These are phyloP conservation scores for Dipodomys spectabilis DNA, from an alignment of 2,113 vertebrate genomes.

Conservation along the genomic window DNA sequence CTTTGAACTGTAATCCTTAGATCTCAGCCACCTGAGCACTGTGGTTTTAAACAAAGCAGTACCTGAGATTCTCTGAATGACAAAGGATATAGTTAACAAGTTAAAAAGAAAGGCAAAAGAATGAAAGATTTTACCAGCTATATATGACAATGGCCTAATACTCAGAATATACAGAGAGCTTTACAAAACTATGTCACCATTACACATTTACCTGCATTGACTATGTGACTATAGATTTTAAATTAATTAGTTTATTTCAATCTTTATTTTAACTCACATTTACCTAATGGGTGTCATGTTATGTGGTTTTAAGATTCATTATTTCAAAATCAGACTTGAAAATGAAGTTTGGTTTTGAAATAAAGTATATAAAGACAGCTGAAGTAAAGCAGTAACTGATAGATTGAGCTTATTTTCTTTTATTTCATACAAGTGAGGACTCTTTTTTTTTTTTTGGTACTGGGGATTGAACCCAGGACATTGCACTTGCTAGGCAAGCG, in stretches of 20 bases:
- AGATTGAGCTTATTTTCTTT: background rate
- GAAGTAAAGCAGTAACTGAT: background rate
- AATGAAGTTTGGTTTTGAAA: background rate
- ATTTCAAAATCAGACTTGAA: constrained; percentile 5
- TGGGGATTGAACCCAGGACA: too few relatives aligned
- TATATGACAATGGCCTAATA: too few relatives aligned
- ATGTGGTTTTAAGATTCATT: background rate
- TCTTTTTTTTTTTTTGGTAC: too few relatives aligned
- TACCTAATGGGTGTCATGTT: background rate
- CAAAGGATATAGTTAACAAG: too few relatives aligned
- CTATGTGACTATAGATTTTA: background rate
- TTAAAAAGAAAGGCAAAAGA: too few relatives aligned
- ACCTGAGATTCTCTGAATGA: too few relatives aligned
- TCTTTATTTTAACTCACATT: background rate
- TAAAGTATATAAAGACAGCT: background rate
- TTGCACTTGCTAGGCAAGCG: too few relatives aligned
- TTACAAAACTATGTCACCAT: background rate
- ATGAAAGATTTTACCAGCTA: too few relatives aligned
- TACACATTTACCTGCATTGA: background rate
- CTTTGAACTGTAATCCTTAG: too few relatives aligned
- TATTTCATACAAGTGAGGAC: background rate
- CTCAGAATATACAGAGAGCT: too few relatives aligned
- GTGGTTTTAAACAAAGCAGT: constrained; percentile 2
- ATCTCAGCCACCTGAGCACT: too few relatives aligned
- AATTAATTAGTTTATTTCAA: constrained; percentile 7